phyloP scores from a whole-genome alignment of 1,140 invertebrate species.

The Drosophila persimilis region DNA sequence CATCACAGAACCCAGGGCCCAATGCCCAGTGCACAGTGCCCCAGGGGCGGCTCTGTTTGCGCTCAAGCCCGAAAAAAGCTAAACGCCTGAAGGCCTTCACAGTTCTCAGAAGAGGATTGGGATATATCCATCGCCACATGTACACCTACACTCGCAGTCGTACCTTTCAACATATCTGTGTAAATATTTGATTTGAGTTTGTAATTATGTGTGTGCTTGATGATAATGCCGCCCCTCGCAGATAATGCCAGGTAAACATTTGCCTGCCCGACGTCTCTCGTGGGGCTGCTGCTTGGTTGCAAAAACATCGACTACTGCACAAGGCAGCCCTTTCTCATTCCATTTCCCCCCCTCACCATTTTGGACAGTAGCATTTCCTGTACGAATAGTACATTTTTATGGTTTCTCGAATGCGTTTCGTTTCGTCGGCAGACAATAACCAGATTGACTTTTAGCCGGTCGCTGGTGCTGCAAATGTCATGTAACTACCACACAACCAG shows the following conservation, averaged over 20 bases:
- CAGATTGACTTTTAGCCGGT: constrained; percentile 72
- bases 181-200: constrained; percentile 78
- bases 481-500: constrained; percentile 43
- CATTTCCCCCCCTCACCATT: constrained; percentile 1
- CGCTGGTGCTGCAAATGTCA: constrained; percentile 68
- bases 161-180: constrained; percentile 71
- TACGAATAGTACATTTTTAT: constrained; percentile 64
- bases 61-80: constrained; percentile 39
- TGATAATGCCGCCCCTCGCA: constrained; percentile 61
- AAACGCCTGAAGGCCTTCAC: constrained; percentile 15
- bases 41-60: constrained; percentile 42
- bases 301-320: constrained; percentile 60
- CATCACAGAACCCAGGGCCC: constrained; percentile 21
- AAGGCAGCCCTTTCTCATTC: constrained; percentile 22
- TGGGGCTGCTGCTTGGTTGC: constrained; percentile 37
- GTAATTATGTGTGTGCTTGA: constrained; percentile 76
- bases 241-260: constrained; percentile 76
- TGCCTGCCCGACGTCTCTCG: constrained; percentile 35
- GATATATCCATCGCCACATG: constrained; percentile 26
- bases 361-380: constrained; percentile 65
- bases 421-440: constrained; percentile 58
- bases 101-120: neutral
- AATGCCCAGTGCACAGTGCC: constrained; percentile 11
- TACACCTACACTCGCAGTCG: neutral
- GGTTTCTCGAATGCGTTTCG: constrained; percentile 63